These are phyloP conservation scores for Paramuricea clavata DNA, from an alignment of 92 coral and sea anemone species.

Conservation along the genomic window DNA sequence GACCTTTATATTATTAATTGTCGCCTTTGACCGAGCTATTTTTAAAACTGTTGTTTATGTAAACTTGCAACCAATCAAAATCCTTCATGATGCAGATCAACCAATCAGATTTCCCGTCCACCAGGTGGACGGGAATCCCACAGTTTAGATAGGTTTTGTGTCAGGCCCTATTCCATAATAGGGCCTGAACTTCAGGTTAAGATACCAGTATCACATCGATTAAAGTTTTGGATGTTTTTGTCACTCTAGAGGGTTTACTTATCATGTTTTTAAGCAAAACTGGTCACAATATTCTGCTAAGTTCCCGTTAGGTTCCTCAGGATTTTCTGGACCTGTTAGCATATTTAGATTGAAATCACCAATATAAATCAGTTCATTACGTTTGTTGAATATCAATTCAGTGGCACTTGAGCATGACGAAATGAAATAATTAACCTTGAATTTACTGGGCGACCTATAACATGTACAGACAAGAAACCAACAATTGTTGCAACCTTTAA, in stretches of 20 bases:
- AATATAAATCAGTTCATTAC: conserved; percentile 56
- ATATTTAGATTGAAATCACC: conserved; percentile 47
- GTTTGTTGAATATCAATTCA: conserved; percentile 63
- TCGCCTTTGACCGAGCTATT: too few species aligned
- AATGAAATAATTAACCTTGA: background rate
- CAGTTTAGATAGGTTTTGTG: too few species aligned
- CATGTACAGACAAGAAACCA: conserved; percentile 72
- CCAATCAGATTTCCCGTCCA: too few species aligned
- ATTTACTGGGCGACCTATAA: conserved; percentile 22
- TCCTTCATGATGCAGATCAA: too few species aligned
- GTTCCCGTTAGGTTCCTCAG: conserved; percentile 70
- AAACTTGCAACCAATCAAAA: too few species aligned
- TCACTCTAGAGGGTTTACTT: conserved; percentile 69
- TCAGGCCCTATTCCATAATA: too few species aligned
- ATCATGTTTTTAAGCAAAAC: conserved; percentile 63
- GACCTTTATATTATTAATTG: too few species aligned
- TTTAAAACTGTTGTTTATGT: too few species aligned
- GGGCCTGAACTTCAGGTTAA: too few species aligned
- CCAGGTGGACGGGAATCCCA: too few species aligned
- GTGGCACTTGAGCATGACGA: conserved; percentile 60
- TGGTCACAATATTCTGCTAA: conserved; percentile 11
- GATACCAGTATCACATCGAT: conserved; percentile 67
- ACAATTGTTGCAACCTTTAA: conserved; percentile 51
- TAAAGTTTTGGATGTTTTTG: conserved; percentile 58
- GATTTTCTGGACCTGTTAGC: conserved; percentile 48